Evolutionary conservation across 2,888 invertebrate genomes (phyloP).

Genomic region (Hymenopus coronatus): DNA sequence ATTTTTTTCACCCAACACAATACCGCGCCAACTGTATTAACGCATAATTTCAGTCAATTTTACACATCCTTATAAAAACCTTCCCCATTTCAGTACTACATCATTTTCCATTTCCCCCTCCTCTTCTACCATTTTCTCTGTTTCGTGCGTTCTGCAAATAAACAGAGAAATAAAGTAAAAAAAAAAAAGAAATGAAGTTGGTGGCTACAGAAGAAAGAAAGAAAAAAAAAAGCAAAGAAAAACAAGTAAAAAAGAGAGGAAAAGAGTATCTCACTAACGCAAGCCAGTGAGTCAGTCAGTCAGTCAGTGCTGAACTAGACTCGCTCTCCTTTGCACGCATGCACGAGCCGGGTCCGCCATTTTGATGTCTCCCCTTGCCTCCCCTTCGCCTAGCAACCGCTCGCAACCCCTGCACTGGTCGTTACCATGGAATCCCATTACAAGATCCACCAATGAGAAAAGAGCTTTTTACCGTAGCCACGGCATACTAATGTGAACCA

Average conservation of each 20-base stretch:
- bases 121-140: background rate
- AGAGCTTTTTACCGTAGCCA: conserved; percentile 27
- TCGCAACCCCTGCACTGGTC: conserved; percentile 25
- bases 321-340: conserved; percentile 17
- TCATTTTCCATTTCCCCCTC: background rate
- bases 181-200: background rate
- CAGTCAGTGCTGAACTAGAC: background rate
- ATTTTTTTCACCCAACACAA: background rate
- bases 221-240: background rate
- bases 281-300: background rate
- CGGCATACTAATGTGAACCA: conserved; percentile 31
- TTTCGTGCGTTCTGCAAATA: background rate
- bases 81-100: background rate
- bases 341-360: conserved; percentile 21
- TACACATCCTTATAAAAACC: background rate
- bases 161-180: background rate
- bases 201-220: background rate
- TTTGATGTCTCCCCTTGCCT: conserved; percentile 21
- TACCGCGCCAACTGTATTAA: background rate
- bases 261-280: conserved; percentile 29
- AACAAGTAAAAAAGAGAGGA: background rate
- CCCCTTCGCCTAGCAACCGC: conserved; percentile 18
- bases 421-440: conserved; percentile 32
- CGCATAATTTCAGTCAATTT: background rate
- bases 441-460: conserved; percentile 29